Percentiles rank a stretch among this genome's conserved stretches.
Conservation (phyloP, 1,140 invertebrate genomes). For the Monochamus saltuarius region DNA sequence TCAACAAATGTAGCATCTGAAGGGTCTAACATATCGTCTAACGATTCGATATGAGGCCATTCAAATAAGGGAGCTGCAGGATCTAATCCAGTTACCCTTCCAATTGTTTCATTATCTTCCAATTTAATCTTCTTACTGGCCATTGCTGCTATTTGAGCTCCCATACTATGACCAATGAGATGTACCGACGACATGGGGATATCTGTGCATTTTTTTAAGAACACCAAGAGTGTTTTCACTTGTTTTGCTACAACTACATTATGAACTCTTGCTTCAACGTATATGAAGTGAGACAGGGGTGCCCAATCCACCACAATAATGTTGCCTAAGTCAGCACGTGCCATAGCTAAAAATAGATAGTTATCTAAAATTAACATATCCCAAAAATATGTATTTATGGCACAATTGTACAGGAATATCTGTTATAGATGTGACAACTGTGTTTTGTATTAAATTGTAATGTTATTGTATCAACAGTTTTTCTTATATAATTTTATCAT, state of each 20-base stretch:
- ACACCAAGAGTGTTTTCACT: slow-evolving; percentile 28
- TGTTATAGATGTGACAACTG: too few relatives aligned
- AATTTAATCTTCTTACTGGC: slow-evolving; percentile 38
- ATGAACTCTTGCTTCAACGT: slow-evolving; percentile 37
- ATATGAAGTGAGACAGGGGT: slow-evolving; percentile 31
- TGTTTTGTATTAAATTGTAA: too few relatives aligned
- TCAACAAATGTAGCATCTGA: slow-evolving; percentile 55
- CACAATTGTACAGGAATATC: too few relatives aligned
- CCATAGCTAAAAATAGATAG: slow-evolving; percentile 35
- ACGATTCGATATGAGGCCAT: slow-evolving; percentile 35
- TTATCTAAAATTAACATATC: slow-evolving; percentile 8
- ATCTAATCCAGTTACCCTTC: slow-evolving; percentile 44
- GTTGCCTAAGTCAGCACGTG: slow-evolving; percentile 34
- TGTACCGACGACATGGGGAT: slow-evolving; percentile 36
- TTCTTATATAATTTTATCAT: too few relatives aligned
- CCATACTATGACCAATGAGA: slow-evolving; percentile 49
- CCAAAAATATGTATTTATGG: too few relatives aligned
- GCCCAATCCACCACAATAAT: slow-evolving; percentile 44
- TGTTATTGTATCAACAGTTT: too few relatives aligned
- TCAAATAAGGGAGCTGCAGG: slow-evolving; percentile 38
- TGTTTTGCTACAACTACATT: slow-evolving; percentile 34
- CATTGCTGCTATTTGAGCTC: slow-evolving; percentile 49
- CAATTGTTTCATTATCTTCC: slow-evolving; percentile 24
- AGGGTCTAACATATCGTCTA: slow-evolving; percentile 44
- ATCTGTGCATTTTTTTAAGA: slow-evolving; percentile 18